Base-by-base conservation (phyloP, 2,797 vertebrate genomes). In the Lagocephalus sceleratus region DNA sequence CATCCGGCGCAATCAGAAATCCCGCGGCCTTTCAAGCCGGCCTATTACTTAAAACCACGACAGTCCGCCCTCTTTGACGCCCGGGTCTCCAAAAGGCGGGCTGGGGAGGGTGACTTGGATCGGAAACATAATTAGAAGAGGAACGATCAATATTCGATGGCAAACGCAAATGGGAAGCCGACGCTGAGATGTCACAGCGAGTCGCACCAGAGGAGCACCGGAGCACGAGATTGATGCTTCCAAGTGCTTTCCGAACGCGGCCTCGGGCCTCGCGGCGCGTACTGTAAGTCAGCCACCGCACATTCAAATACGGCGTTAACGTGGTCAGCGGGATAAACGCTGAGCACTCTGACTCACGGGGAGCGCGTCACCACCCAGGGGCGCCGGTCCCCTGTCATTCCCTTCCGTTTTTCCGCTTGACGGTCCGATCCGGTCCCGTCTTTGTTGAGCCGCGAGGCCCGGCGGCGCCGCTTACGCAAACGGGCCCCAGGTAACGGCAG, bases 351-450 rank as follows among this genome's bases (percentile, higher is more conserved):
- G 75, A 68, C 20, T 79, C 65, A 68, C 55, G 20, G 54, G 57
- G 55, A 53, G 75, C 71, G 68, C 76, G 76, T 63, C 51, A 77
- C 67, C 49, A 60, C 63, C 75, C 40, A 2, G 54, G 66, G 66
- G 85, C 78, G 72, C 46, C 23, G 54, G 57, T 51, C 64, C 64
- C 64, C 67, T 77, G 87, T 86, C 84, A 82, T 80, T 88, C 84
- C 81, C 59, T 75, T 86, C 54, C 57, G 76, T 74, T 79, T 85
- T 84, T 75, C 67, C 72, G 60, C 68, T 73, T 83, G 82, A 79
- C 72, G 78, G 76, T 73, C 75, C 60, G 71, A 82, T 68, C 57
- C 57, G 50, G 71, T n/a, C 70, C 78, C 68, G 87, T 85, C 81
- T 71, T 44, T n/a, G 66, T 54, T 78, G 70, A 79, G 75, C 56